phyloP scores from a whole-genome alignment of 53 echinoderm and acorn worm genomes.

The Stichopus horrens region DNA sequence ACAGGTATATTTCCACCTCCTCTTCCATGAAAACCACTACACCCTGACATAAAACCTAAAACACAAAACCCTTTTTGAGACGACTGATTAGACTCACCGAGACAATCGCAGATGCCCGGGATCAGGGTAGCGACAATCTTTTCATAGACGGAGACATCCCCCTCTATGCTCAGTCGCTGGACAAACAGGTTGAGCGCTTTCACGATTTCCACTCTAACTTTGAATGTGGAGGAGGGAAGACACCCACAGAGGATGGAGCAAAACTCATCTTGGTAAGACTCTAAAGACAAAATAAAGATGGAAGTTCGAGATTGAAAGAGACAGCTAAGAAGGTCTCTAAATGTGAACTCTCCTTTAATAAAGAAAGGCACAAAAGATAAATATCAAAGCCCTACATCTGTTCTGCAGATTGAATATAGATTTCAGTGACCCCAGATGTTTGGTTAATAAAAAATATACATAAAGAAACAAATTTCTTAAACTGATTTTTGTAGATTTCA shows the following conservation, averaged over 20 bases:
- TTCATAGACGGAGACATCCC: neutral
- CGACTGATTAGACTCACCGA: constrained; percentile 19
- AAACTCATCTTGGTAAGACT: constrained; percentile 67
- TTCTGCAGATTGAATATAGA: too few relatives aligned
- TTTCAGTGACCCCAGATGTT: too few relatives aligned
- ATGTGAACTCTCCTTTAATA: neutral
- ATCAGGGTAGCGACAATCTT: constrained; percentile 22
- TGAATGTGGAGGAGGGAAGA: constrained; percentile 75
- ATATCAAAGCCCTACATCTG: too few relatives aligned
- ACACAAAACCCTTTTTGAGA: neutral
- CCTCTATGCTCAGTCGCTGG: constrained; percentile 55
- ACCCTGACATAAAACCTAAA: neutral
- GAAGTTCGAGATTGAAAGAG: neutral
- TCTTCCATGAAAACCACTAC: neutral
- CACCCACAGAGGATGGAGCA: constrained; percentile 73
- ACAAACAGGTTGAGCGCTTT: constrained; percentile 78
- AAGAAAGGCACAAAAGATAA: too few relatives aligned
- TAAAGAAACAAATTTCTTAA: too few relatives aligned
- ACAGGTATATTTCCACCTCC: neutral
- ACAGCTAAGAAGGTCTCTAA: neutral
- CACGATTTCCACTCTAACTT: constrained; percentile 78
- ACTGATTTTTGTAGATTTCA: too few relatives aligned
- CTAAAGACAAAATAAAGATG: constrained; percentile 36
- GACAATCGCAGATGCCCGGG: constrained; percentile 27
- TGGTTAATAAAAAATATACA: too few relatives aligned